Conservation (phyloP, 2,113 vertebrate genomes). For the Pseudorhombus dupliciocellatus region DNA sequence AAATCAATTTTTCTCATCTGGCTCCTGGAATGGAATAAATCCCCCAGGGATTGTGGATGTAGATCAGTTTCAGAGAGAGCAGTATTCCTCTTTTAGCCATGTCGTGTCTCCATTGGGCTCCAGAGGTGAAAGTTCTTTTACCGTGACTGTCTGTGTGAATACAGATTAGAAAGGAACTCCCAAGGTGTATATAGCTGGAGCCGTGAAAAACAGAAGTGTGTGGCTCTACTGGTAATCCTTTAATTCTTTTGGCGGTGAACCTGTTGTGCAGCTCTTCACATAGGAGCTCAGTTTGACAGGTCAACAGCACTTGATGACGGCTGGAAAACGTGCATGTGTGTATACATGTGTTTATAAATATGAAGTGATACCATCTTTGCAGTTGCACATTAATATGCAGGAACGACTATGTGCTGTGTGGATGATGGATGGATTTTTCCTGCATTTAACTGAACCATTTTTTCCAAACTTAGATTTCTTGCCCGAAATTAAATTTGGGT, state of each 20-base stretch:
- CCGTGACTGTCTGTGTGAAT: constrained; percentile 1
- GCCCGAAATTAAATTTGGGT: not conserved
- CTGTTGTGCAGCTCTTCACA: constrained; percentile 8
- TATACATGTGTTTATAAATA: constrained; percentile 22
- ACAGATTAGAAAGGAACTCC: constrained; percentile 26
- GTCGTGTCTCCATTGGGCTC: constrained; percentile 27
- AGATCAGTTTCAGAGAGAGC: constrained; percentile 44
- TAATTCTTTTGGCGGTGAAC: constrained; percentile 34
- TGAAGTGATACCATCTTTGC: not conserved
- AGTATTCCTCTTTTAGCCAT: constrained; percentile 33
- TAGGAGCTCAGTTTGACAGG: constrained; percentile 38
- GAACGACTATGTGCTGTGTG: not conserved
- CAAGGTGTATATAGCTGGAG: constrained; percentile 13
- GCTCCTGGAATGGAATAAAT: constrained; percentile 45
- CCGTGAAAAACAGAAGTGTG: constrained; percentile 20
- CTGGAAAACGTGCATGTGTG: constrained; percentile 22
- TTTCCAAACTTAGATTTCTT: not conserved
- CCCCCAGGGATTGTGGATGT: constrained; percentile 19
- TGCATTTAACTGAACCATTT: not conserved
- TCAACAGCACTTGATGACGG: constrained; percentile 41
- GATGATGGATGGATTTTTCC: not conserved
- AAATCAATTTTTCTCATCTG: constrained; percentile 61
- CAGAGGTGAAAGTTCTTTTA: constrained; percentile 19
- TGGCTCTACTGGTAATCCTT: constrained; percentile 35
- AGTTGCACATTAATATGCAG: not conserved